Evolutionary conservation across 2,888 invertebrate genomes (phyloP), one percentile per base, ranked within the genome.

Genomic region (Cyrtodaria siliqua): DNA sequence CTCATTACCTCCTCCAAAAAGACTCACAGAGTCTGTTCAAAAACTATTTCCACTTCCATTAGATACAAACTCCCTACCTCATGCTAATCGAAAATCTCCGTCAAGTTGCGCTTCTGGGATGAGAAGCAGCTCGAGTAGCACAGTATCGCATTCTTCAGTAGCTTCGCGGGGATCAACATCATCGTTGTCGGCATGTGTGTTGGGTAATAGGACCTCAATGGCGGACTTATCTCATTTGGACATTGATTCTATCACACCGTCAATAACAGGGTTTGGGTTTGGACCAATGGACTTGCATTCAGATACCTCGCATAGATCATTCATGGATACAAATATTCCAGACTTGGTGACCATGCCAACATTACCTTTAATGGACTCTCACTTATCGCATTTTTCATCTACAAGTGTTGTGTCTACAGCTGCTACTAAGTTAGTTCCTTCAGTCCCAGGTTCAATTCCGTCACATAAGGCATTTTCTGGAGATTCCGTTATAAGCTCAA

Each of bases 21-120:
- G 88, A 60, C 78, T 91, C 26, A 91, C 91, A 52, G 90, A 91
- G 67, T 91, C 91, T 52, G 89, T 91, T 56, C 90, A 91, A 79
- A 87, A 89, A 73, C 66, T 91, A 49, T 89, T 91, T 49, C 89
- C 90, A 20, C 76, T 89, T 59, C 81, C 81, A 59, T 76, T 83
- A 38, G 79, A 83, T 67, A 33, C 33, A 33, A 68, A 72, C 68
- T 68, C 78, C 49, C 86, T 86, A 86, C 86, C 86, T 86, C 86
- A 84, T 76, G 68, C 67, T 50, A 78, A 80, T 66, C 75, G 81
- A 55, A 74, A 81, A 79, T 83, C 83, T 78, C 83, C 85, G 14
- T 76, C 73, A 52, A 82, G 69, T 61, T 79, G 79, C 63, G 71
- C 78, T 53, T 75, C 77, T 56, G 63, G 53, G 53, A 77, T 77